phyloP scores from a whole-genome alignment of 2,797 vertebrate species.

The Glossophaga mutica region DNA sequence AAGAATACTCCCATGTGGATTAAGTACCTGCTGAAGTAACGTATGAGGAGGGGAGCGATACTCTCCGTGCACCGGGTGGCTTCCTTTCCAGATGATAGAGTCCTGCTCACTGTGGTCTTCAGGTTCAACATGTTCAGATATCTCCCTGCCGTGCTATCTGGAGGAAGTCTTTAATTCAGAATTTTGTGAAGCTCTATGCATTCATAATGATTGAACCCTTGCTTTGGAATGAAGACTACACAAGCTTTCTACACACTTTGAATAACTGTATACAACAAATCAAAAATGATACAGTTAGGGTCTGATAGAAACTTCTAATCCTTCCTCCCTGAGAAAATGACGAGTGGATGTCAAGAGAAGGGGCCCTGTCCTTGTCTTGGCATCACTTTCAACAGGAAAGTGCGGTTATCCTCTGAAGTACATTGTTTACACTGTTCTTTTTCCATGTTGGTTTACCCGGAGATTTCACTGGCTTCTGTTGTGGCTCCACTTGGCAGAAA shows the following conservation, averaged over 20 bases:
- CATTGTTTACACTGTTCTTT: neutral
- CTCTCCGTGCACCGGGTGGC: neutral
- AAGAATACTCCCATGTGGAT: neutral
- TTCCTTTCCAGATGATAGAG: neutral
- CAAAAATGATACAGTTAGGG: neutral
- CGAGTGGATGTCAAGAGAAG: neutral
- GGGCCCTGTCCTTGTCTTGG: neutral
- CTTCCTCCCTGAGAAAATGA: neutral
- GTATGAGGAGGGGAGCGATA: neutral
- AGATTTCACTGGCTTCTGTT: neutral
- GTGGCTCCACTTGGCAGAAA: neutral
- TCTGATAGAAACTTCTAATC: neutral
- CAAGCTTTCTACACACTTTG: neutral
- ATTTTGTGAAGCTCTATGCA: neutral
- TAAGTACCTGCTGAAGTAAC: neutral
- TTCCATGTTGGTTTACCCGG: neutral
- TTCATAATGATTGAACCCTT: neutral
- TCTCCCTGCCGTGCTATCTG: neutral
- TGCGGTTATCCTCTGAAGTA: neutral
- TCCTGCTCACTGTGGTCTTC: neutral
- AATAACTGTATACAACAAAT: neutral
- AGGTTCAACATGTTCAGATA: neutral
- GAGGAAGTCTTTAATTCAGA: constrained; percentile 17
- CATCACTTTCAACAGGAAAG: neutral
- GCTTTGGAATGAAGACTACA: neutral